Conservation (phyloP, 2,888 invertebrate species). For the Dryomyza anilis region DNA sequence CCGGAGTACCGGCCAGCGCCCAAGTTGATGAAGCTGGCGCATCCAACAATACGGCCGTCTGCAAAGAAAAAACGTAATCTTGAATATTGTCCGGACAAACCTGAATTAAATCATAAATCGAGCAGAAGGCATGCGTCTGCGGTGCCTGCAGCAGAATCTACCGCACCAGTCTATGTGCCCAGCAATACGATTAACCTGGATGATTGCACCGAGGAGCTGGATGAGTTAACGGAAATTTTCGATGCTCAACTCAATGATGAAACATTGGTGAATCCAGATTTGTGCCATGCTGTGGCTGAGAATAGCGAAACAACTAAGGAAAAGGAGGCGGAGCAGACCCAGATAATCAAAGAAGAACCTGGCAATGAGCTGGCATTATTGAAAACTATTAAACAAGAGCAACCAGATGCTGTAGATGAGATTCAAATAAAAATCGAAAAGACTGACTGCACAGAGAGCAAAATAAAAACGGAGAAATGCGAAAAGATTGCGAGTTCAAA, state of each 20-base stretch:
- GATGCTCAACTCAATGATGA: constrained; percentile 32
- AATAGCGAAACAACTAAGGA: background rate
- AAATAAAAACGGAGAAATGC: constrained; percentile 23
- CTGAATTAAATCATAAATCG: constrained; percentile 42
- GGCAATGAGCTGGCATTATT: background rate
- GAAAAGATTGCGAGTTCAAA: constrained; percentile 7
- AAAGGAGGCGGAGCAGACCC: background rate
- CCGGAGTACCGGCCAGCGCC: constrained; percentile 57
- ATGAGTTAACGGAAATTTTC: constrained; percentile 42
- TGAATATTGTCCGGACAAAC: constrained; percentile 60
- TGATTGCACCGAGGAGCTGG: constrained; percentile 44
- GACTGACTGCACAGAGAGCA: constrained; percentile 11
- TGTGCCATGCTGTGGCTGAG: background rate
- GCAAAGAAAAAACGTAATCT: constrained; percentile 51
- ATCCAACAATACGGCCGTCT: constrained; percentile 38
- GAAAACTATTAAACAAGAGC: background rate
- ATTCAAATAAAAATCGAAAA: background rate
- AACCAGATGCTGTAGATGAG: constrained; percentile 1
- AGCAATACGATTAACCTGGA: constrained; percentile 12
- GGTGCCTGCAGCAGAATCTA: constrained; percentile 24
- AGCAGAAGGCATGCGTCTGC: constrained; percentile 1
- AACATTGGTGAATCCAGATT: background rate
- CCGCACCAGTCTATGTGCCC: constrained; percentile 57
- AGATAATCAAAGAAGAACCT: background rate
- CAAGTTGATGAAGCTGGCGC: constrained; percentile 51